Evolutionary conservation across 2,888 invertebrate genomes (phyloP).

Genomic region (Halocaridina rubra): DNA sequence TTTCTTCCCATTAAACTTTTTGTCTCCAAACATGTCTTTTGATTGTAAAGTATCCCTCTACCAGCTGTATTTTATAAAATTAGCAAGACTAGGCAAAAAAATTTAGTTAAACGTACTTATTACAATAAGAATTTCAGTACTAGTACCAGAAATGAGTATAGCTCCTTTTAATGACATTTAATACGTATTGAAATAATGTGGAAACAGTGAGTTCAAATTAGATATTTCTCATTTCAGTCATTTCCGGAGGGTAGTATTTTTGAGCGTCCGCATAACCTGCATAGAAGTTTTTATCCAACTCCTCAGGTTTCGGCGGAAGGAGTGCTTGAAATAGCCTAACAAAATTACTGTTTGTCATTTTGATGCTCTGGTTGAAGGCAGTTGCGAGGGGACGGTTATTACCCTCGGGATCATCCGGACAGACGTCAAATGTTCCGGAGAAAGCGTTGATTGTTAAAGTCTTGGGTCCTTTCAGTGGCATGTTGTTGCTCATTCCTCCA

Average conservation of each 20-base stretch:
- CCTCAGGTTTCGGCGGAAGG: conserved; percentile 13
- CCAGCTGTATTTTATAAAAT: too few relatives aligned
- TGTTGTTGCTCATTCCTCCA: conserved; percentile 52
- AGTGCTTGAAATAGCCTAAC: conserved; percentile 18
- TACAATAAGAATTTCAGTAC: too few relatives aligned
- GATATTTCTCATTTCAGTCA: too few relatives aligned
- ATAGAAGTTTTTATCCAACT: conserved; percentile 12
- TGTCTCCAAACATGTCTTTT: too few relatives aligned
- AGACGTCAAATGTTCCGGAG: conserved; percentile 46
- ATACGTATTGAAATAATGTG: too few relatives aligned
- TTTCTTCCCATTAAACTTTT: too few relatives aligned
- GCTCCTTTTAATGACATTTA: too few relatives aligned
- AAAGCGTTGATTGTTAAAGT: conserved; percentile 35
- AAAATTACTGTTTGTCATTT: conserved; percentile 27
- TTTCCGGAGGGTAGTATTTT: neutral
- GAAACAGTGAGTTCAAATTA: too few relatives aligned
- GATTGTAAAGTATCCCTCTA: too few relatives aligned
- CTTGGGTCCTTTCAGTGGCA: conserved; percentile 35
- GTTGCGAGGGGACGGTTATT: conserved; percentile 14
- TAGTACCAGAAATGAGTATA: too few relatives aligned
- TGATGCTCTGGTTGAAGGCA: conserved; percentile 40
- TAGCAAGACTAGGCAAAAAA: too few relatives aligned
- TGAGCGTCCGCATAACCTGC: conserved; percentile 23
- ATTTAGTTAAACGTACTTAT: too few relatives aligned
- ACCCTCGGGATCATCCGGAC: conserved; percentile 5